phyloP scores from a whole-genome alignment of 2,888 invertebrate genomes.

The Philereme vetulata region DNA sequence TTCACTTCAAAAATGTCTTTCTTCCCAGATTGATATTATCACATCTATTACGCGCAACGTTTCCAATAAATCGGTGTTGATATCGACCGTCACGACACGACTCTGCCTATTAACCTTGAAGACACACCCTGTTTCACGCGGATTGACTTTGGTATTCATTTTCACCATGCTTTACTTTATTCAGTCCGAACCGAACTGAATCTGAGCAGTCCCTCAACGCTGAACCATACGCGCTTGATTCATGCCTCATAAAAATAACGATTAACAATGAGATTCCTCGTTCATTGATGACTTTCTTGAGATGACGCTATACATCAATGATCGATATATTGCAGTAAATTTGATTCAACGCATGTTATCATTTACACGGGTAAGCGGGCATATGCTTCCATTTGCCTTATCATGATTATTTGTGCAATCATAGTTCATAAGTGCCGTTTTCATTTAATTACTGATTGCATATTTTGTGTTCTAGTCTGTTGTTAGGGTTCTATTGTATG shows the following conservation, averaged over 20 bases:
- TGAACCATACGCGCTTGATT: neutral
- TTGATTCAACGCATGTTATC: neutral
- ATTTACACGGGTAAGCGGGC: conserved; percentile 4
- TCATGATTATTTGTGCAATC: neutral
- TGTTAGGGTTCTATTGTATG: too few relatives aligned
- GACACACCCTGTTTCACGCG: conserved; percentile 61
- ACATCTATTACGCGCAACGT: neutral
- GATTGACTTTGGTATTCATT: conserved; percentile 40
- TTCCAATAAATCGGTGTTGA: conserved; percentile 30
- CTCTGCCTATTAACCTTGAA: conserved; percentile 60
- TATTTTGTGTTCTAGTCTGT: too few relatives aligned
- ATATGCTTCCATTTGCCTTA: neutral
- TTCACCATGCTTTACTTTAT: conserved; percentile 2
- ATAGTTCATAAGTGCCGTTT: neutral
- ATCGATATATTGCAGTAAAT: neutral
- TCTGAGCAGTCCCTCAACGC: too few relatives aligned
- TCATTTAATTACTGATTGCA: too few relatives aligned
- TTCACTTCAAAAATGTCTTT: neutral
- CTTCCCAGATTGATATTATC: neutral
- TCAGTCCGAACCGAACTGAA: neutral
- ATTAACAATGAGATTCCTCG: conserved; percentile 10
- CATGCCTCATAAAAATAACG: conserved; percentile 3
- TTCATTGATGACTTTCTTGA: neutral
- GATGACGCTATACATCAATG: neutral
- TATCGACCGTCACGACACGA: conserved; percentile 58